phyloP scores from a whole-genome alignment of 1,140 invertebrate species.

The Dendrolimus kikuchii region DNA sequence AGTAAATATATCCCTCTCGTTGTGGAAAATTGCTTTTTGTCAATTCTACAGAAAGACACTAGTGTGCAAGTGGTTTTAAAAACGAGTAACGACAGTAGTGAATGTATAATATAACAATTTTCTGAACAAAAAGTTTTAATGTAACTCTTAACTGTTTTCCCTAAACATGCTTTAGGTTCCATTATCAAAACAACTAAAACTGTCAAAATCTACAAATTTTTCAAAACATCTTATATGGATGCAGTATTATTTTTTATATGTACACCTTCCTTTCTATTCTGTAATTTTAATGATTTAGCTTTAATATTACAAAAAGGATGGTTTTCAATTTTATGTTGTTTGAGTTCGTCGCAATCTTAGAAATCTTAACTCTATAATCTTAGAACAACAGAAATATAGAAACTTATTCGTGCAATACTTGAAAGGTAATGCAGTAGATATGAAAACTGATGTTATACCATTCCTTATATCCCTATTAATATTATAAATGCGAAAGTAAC shows the following conservation, averaged over 20 bases:
- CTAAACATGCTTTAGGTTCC: constrained; percentile 35
- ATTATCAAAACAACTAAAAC: constrained; percentile 35
- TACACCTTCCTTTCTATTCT: constrained; percentile 31
- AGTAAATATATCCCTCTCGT: too few relatives aligned
- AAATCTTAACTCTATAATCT: too few relatives aligned
- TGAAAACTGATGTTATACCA: constrained; percentile 40
- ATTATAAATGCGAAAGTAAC: too few relatives aligned
- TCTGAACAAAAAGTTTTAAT: constrained; percentile 40
- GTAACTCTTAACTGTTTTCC: constrained; percentile 26
- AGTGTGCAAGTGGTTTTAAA: too few relatives aligned
- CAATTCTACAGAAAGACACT: too few relatives aligned
- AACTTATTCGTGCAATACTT: constrained; percentile 49
- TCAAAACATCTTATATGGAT: constrained; percentile 31
- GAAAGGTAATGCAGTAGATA: constrained; percentile 48
- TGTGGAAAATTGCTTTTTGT: too few relatives aligned
- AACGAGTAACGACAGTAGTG: constrained; percentile 28
- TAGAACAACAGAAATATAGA: constrained; percentile 50
- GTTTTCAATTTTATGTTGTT: constrained; percentile 31
- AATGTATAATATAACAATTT: constrained; percentile 39
- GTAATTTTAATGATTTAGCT: constrained; percentile 35
- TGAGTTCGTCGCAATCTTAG: constrained; percentile 30
- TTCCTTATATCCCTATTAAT: constrained; percentile 18
- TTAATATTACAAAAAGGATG: constrained; percentile 42
- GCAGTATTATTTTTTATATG: constrained; percentile 45
- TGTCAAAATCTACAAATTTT: constrained; percentile 24